These are phyloP conservation scores for Falcunculus frontatus DNA, from an alignment of 2,113 vertebrate genomes.

Conservation along the genomic window DNA sequence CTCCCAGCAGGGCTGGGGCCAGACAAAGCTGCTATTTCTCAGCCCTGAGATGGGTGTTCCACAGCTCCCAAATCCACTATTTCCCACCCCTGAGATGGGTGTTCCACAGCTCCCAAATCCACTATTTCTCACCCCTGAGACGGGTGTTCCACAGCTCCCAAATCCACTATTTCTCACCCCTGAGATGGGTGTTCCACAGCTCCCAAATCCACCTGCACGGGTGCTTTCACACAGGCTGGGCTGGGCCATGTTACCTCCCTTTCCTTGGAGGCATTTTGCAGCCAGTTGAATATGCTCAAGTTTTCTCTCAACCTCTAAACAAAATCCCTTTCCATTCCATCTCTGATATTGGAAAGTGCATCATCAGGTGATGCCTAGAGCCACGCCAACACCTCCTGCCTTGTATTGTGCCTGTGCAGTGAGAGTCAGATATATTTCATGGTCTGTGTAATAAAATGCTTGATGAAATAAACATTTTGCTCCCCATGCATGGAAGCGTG, in stretches of 20 bases:
- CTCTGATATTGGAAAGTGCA: fast-evolving
- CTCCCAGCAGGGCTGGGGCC: not conserved
- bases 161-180: too few species aligned
- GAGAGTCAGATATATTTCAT: not conserved
- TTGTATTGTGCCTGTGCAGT: not conserved
- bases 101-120: not conserved
- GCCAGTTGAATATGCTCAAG: too few species aligned
- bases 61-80: too few species aligned
- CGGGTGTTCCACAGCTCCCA: too few species aligned
- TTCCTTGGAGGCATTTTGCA: not conserved
- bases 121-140: too few species aligned
- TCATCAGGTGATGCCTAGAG: not conserved
- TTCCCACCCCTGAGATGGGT: too few species aligned
- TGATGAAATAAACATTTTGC: not conserved
- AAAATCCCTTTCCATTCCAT: not conserved
- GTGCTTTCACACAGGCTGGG: not conserved
- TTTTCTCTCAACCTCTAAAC: not conserved
- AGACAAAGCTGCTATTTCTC: fast-evolving
- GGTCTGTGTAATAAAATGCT: not conserved
- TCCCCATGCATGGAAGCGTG: not conserved
- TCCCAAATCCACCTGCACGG: fast-evolving
- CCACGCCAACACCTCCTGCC: too few species aligned
- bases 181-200: not conserved
- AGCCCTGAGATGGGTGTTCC: not conserved
- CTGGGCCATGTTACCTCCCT: not conserved